Percentiles rank a stretch among this genome's conserved stretches.
Conservation (phyloP, 2,113 vertebrate genomes). For the Hemichromis elongatus region DNA sequence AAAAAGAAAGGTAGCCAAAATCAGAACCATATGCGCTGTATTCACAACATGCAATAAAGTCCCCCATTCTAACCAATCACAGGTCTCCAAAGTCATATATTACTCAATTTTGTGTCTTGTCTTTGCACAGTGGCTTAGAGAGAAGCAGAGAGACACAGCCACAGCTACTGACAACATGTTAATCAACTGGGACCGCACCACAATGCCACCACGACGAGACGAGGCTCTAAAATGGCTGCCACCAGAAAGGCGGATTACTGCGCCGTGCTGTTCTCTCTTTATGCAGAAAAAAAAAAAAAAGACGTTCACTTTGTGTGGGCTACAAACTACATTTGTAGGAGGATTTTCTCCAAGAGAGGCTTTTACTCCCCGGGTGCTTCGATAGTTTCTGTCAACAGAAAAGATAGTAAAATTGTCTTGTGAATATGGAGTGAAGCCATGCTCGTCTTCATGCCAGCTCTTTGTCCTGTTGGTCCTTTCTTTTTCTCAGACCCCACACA, state of each 20-base stretch:
- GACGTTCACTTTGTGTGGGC: background rate
- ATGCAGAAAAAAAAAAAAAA: background rate
- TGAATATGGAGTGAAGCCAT: conserved; percentile 12
- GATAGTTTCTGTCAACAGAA: conserved; percentile 31
- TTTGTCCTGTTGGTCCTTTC: background rate
- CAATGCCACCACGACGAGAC: conserved; percentile 39
- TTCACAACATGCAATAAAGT: conserved; percentile 55
- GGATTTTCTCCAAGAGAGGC: background rate
- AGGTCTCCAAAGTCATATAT: conserved; percentile 53
- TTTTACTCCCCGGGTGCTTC: background rate
- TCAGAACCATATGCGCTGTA: conserved; percentile 52
- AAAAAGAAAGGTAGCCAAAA: conserved; percentile 31
- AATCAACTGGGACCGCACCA: conserved; percentile 42
- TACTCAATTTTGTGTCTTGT: conserved; percentile 58
- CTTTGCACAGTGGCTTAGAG: conserved; percentile 43
- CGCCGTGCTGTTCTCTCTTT: background rate
- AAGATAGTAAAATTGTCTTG: conserved; percentile 40
- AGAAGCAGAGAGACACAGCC: conserved; percentile 12
- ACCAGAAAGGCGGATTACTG: background rate
- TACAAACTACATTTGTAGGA: background rate
- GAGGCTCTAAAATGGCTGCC: conserved; percentile 45
- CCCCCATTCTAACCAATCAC: conserved; percentile 30
- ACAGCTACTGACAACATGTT: conserved; percentile 51
- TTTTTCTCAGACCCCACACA: background rate
- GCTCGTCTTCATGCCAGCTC: background rate